Evolutionary conservation across 2,888 invertebrate species (phyloP).

Genomic region (Drosophila anomalipes): DNA sequence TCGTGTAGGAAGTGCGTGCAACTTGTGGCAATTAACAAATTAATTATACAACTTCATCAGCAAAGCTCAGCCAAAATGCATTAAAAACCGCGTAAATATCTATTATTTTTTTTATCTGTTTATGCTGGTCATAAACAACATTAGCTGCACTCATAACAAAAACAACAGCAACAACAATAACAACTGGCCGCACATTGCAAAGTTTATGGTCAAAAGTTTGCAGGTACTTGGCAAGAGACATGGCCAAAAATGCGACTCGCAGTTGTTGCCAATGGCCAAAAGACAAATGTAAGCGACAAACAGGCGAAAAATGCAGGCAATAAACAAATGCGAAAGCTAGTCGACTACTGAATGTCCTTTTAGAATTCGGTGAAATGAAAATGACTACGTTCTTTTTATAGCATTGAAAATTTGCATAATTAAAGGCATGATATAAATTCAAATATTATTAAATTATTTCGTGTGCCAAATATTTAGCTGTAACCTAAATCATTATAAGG

Average conservation of each 20-base stretch:
- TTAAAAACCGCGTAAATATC: constrained; percentile 42
- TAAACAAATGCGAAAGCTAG: constrained; percentile 9
- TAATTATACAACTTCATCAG: constrained; percentile 56
- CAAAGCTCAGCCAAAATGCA: constrained; percentile 25
- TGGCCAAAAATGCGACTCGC: constrained; percentile 56
- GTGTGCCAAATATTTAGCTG: background rate
- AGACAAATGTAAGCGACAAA: constrained; percentile 18
- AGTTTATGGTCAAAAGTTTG: constrained; percentile 63
- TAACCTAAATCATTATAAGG: background rate
- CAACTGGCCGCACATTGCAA: constrained; percentile 21
- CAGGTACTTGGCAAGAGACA: constrained; percentile 65
- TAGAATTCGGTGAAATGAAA: background rate
- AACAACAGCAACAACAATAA: constrained; percentile 21
- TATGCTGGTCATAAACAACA: constrained; percentile 24
- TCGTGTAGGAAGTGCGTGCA: constrained; percentile 59
- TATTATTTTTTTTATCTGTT: constrained; percentile 14
- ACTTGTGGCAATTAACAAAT: constrained; percentile 61
- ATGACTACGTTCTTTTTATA: background rate
- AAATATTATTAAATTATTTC: background rate
- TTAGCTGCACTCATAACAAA: constrained; percentile 21
- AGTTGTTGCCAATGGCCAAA: constrained; percentile 35
- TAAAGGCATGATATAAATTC: background rate
- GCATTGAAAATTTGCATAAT: background rate
- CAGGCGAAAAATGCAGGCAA: constrained; percentile 20
- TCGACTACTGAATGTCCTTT: constrained; percentile 18